Evolutionary conservation across 2,113 vertebrate species (phyloP), one percentile per base, ranked within the genome.

Genomic region (Rissa tridactyla): DNA sequence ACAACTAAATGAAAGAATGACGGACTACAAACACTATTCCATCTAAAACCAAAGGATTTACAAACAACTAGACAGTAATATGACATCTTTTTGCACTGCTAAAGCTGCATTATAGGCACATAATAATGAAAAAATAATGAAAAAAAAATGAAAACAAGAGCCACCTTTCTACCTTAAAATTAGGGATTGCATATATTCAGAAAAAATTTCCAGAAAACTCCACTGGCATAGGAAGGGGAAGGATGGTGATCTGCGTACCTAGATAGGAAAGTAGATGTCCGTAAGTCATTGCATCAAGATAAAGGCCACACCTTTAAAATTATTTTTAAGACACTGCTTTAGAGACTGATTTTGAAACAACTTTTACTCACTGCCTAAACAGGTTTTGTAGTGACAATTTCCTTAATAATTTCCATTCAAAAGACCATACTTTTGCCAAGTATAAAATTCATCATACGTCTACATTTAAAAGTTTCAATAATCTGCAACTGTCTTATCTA

Each of bases 281-380:
- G 0, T 38, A 77, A 70, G 29, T 90, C 80, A 44, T 38, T 60
- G 34, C 55, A 78, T 36, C 60, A 86, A 70, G 55, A 44, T 15
- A 62, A 87, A 96, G 36, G 79, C 55, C 71, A 92, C 27, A 80
- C 32, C 17, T 90, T 58, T 32, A 75, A 81, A 84, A 83, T 29
- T 4, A 73, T 68, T 93, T 92, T 88, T 75, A 69, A 94, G 57
- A 49, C 78, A 70, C 4, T 1, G 13, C 32, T 86, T 92, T 82
- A 87, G 64, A 89, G 49, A 83, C n/a, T 46, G 49, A 95, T 93
- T 96, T 94, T 90, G 58, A 88, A 95, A 83, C 44, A 70, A 34
- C 42, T 86, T 77, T 87, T 64, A 75, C 32, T 23, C 23, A 27
- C 76, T 62, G 44, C 49, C 64, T 51, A 23, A 92, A 91, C 20